Evolutionary conservation across 2,113 vertebrate species (phyloP), one percentile per base, ranked within the genome.

Genomic region (Pseudorhombus dupliciocellatus): DNA sequence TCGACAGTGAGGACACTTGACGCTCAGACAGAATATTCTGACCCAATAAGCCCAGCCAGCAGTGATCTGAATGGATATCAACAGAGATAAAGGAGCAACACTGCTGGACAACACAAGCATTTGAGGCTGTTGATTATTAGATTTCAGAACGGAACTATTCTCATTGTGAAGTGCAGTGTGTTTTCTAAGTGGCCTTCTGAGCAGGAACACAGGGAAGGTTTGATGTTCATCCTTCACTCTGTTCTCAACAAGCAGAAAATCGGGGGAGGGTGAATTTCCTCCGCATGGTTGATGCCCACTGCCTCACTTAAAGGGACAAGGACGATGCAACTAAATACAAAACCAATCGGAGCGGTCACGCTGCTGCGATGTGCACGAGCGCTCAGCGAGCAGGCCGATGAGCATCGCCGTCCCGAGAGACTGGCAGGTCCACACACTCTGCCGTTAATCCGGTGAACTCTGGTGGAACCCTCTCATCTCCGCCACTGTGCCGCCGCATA

Each of bases 291-390:
- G n/a, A n/a, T 21, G 20, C 46, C 46, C 46, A 50, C 46, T n/a
- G 46, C 46, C 10, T 50, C 46, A n/a, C 46, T 50, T 50, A 50
- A 50, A 28, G 21, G 46, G 46, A 50, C 46, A 50, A n/a, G 20
- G 46, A 50, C n/a, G 46, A 50, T 50, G 46, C 46, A 6, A 50
- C 46, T 50, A 20, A 50, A 50, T 50, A 50, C 46, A n/a, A 50
- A 21, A 50, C 46, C 9, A 50, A 50, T 50, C 21, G 7, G 46
- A 50, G 46, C 21, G 46, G 46, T 50, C 46, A 50, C 46, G 21
- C 20, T n/a, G 46, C 46, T 50, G 1, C 20, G 1, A 52, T 75
- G 70, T 65, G 57, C 58, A 67, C 30, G 56, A 71, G 22, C 7
- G 56, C 44, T 63, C 57, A 54, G 51, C 54, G 54, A 55, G 21